Conservation (phyloP, 1,140 invertebrate genomes). For the Gonioctena quinquepunctata region DNA sequence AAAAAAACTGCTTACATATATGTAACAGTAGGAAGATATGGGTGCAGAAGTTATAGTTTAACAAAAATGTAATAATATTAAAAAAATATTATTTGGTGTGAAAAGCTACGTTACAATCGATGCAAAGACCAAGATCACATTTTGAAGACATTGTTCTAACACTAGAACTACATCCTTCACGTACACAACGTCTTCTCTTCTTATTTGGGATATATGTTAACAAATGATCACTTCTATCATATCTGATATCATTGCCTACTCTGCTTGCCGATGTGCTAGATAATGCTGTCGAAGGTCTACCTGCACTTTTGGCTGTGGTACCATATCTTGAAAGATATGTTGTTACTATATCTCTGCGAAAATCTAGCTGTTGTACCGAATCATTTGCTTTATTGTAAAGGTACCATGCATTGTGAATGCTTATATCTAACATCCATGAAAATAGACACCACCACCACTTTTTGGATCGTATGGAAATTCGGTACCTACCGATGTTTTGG, state of each 20-base stretch:
- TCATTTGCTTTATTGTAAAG: conserved; percentile 31
- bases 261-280: conserved; percentile 7
- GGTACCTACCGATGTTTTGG: conserved; percentile 49
- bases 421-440: conserved; percentile 44
- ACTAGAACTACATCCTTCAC: conserved; percentile 17
- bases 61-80: neutral
- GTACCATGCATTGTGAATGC: conserved; percentile 50
- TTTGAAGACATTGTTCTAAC: conserved; percentile 16
- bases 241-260: conserved; percentile 26
- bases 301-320: conserved; percentile 18
- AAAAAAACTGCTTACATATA: conserved; percentile 11
- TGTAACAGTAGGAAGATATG: conserved; percentile 13
- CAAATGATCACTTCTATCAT: conserved; percentile 15
- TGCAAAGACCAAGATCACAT: conserved; percentile 30
- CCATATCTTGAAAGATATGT: conserved; percentile 31
- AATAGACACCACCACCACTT: conserved; percentile 53
- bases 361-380: neutral
- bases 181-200: conserved; percentile 29
- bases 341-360: conserved; percentile 31
- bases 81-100: conserved; percentile 8
- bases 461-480: conserved; percentile 47
- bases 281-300: conserved; percentile 7
- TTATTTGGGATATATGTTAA: conserved; percentile 26
- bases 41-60: neutral
- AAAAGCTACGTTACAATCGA: conserved; percentile 26